A percentile compares a stretch with the other conserved stretches of the same genome.
Evolutionary conservation across 2,888 invertebrate species (phyloP).

Genomic region (Lamellibrachia satsuma): DNA sequence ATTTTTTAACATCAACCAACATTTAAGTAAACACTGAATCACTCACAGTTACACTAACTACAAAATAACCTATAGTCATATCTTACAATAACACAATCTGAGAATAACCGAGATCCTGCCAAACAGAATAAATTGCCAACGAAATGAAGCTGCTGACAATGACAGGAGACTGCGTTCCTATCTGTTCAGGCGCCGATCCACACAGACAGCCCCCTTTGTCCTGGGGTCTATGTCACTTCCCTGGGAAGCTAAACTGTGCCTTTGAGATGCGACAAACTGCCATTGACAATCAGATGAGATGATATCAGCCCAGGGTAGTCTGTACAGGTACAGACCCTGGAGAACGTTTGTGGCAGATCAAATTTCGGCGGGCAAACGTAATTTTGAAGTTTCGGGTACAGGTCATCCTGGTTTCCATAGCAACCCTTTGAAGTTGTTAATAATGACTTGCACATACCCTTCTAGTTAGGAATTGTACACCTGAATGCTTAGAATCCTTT

Average conservation of each 20-base stretch:
- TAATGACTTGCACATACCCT: neutral
- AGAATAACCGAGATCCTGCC: neutral
- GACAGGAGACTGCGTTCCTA: neutral
- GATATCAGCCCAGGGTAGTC: neutral
- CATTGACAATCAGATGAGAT: neutral
- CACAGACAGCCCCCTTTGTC: neutral
- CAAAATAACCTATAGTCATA: neutral
- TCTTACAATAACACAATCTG: neutral
- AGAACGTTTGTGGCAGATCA: neutral
- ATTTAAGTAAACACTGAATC: neutral
- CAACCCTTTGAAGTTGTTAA: neutral
- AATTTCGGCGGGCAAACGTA: neutral
- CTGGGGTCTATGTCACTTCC: neutral
- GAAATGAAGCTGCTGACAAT: neutral
- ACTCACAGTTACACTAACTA: neutral
- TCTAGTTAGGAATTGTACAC: neutral
- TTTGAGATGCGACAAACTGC: neutral
- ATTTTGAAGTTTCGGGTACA: slow-evolving; percentile 3
- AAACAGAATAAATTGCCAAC: neutral
- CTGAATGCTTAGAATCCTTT: neutral
- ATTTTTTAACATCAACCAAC: neutral
- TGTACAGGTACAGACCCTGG: neutral
- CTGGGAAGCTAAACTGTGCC: neutral
- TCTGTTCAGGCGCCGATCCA: neutral
- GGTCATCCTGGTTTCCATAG: neutral